These are phyloP conservation scores for Neoitamus cyanurus DNA, from an alignment of 2,888 invertebrate species.

Conservation along the genomic window DNA sequence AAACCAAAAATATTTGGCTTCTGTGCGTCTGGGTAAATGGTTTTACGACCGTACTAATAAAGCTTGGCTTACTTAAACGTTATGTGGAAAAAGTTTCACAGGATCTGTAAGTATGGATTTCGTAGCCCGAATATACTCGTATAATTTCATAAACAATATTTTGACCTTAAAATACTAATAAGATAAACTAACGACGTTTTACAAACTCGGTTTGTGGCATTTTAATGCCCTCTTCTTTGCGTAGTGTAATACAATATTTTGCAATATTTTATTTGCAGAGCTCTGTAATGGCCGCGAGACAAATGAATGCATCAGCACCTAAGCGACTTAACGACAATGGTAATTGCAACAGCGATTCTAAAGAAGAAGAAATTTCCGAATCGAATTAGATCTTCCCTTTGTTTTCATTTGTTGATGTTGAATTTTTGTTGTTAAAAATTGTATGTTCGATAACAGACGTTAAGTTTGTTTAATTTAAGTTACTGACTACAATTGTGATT, in stretches of 20 bases:
- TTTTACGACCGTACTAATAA: too few relatives aligned
- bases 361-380: conserved; percentile 17
- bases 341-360: neutral
- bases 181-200: too few relatives aligned
- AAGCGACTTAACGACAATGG: conserved; percentile 53
- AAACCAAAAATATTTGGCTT: too few relatives aligned
- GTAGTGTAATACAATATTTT: neutral
- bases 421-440: neutral
- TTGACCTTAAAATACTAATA: too few relatives aligned
- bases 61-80: too few relatives aligned
- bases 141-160: too few relatives aligned
- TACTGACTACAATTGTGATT: neutral
- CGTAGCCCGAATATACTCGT: too few relatives aligned
- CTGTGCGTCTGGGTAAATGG: too few relatives aligned
- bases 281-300: conserved; percentile 65
- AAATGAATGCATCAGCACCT: conserved; percentile 62
- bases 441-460: neutral
- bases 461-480: neutral
- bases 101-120: too few relatives aligned
- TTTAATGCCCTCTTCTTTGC: neutral
- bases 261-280: conserved; percentile 59
- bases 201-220: too few relatives aligned
- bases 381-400: neutral
- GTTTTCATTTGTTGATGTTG: neutral
- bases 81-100: too few relatives aligned